Evolutionary conservation across 2,888 invertebrate species (phyloP).

Genomic region (Euplagia quadripunctaria): DNA sequence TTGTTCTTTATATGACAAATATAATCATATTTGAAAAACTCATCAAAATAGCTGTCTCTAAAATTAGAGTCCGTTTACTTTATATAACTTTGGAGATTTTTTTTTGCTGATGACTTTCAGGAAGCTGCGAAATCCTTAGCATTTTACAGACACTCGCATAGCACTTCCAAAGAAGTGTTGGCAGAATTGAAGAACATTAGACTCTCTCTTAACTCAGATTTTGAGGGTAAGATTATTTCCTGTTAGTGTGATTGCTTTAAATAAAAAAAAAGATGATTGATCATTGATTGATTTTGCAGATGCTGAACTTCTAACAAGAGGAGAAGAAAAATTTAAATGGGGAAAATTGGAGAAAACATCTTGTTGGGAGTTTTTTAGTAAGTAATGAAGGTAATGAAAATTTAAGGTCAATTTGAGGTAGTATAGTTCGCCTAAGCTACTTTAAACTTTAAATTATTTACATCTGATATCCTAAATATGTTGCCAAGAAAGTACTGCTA

Average conservation of each 20-base stretch:
- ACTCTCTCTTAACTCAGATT: background rate
- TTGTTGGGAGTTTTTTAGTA: conserved; percentile 13
- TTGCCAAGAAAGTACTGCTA: too few species aligned
- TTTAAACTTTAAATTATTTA: too few species aligned
- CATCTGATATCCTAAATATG: too few species aligned
- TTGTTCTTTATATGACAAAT: too few species aligned
- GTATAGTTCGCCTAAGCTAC: background rate
- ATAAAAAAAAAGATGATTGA: background rate
- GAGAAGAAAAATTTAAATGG: background rate
- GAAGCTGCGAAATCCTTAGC: background rate
- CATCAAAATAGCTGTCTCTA: too few species aligned
- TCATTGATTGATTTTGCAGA: conserved; percentile 2
- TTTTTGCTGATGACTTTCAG: background rate
- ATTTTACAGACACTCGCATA: background rate
- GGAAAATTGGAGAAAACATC: background rate
- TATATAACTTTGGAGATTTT: background rate
- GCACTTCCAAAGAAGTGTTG: background rate
- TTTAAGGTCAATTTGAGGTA: background rate
- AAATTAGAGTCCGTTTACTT: too few species aligned
- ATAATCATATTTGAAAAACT: too few species aligned
- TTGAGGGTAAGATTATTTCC: background rate
- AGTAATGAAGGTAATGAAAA: background rate
- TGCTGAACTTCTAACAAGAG: background rate
- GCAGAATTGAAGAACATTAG: background rate
- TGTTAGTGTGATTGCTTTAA: background rate